Conservation (phyloP, 2,888 invertebrate species). For the Cheilosia urbana region DNA sequence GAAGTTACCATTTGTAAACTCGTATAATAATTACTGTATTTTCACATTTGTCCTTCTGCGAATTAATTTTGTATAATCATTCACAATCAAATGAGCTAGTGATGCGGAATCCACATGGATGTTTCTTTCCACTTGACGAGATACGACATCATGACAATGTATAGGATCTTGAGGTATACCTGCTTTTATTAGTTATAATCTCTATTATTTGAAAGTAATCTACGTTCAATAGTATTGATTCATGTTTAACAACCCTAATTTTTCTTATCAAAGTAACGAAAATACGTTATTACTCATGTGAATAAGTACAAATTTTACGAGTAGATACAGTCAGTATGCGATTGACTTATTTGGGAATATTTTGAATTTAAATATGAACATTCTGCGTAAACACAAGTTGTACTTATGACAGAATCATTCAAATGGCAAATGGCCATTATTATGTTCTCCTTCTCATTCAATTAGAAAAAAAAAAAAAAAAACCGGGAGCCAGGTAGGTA, state of each 20-base stretch:
- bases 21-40: background rate
- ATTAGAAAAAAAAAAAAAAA: conserved; percentile 7
- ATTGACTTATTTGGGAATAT: background rate
- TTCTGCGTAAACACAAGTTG: background rate
- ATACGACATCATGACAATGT: conserved; percentile 20
- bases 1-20: background rate
- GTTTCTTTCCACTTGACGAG: conserved; percentile 29
- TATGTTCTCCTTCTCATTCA: background rate
- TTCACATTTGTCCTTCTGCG: conserved; percentile 27
- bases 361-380: background rate
- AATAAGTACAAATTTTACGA: conserved; percentile 20
- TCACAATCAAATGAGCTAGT: conserved; percentile 36
- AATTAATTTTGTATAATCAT: conserved; percentile 37
- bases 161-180: background rate
- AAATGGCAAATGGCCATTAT: background rate
- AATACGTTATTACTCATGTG: conserved; percentile 47
- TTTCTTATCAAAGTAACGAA: conserved; percentile 50
- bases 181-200: conserved; percentile 9
- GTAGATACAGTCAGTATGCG: background rate
- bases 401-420: no score
- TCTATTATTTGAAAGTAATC: conserved; percentile 39
- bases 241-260: conserved; percentile 24
- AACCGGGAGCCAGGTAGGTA: background rate
- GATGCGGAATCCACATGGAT: conserved; percentile 30
- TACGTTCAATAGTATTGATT: conserved; percentile 21